Percentiles rank a stretch among this genome's conserved stretches.
Evolutionary conservation across 1,140 invertebrate species (phyloP).

Genomic region (Philopotamus ludificatus): DNA sequence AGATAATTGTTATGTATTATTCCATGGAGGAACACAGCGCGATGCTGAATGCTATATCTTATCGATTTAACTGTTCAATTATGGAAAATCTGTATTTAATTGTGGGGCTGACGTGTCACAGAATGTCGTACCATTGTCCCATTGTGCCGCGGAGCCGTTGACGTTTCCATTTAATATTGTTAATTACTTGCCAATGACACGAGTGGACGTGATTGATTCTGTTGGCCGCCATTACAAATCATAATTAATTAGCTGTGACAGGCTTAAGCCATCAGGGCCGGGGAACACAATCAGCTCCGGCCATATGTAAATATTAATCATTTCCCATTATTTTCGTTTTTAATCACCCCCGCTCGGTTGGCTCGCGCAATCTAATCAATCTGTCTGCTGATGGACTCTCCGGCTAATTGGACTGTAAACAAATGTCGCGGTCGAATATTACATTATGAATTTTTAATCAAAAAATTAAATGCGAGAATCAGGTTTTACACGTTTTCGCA

Average conservation of each 20-base stretch:
- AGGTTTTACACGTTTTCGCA: too few relatives aligned
- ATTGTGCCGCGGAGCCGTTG: conserved; percentile 3
- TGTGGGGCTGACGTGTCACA: too few relatives aligned
- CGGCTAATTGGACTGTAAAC: neutral
- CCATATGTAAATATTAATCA: conserved; percentile 26
- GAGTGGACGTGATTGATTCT: conserved; percentile 41
- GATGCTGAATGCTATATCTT: too few relatives aligned
- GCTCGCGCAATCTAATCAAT: conserved; percentile 6
- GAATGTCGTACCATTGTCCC: neutral
- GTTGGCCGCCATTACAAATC: conserved; percentile 38
- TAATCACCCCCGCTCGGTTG: neutral
- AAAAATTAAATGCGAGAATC: too few relatives aligned
- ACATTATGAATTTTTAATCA: too few relatives aligned
- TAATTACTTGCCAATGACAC: conserved; percentile 43
- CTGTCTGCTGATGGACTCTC: neutral
- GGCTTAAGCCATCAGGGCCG: conserved; percentile 34
- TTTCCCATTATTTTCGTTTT: neutral
- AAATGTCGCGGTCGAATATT: neutral
- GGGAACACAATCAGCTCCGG: conserved; percentile 16
- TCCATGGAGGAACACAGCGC: too few relatives aligned
- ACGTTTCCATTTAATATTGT: conserved; percentile 34
- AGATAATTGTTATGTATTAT: neutral
- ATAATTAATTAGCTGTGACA: conserved; percentile 40
- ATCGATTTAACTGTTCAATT: too few relatives aligned
- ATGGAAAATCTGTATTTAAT: too few relatives aligned